These are phyloP conservation scores for Calephelis nemesis DNA, from an alignment of 1,140 invertebrate species.

Conservation along the genomic window DNA sequence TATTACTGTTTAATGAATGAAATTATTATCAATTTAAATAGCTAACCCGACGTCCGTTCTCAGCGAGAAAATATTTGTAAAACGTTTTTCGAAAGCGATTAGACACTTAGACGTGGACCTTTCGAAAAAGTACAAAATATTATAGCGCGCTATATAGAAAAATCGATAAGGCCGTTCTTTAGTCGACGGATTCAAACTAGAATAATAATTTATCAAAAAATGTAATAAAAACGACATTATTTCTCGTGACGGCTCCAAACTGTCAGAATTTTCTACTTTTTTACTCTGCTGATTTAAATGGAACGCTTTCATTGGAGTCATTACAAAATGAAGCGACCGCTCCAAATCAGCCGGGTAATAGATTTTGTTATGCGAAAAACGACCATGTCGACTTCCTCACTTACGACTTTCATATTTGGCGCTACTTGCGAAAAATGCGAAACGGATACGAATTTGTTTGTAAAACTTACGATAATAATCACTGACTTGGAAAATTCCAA, in stretches of 20 bases:
- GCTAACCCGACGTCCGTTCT: conserved; percentile 66
- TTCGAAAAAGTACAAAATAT: conserved; percentile 72
- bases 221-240: conserved; percentile 79
- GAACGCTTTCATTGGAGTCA: conserved; percentile 16
- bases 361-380: conserved; percentile 41
- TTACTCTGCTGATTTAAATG: conserved; percentile 49
- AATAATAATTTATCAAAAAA: conserved; percentile 79
- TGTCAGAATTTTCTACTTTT: conserved; percentile 75
- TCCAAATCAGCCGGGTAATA: conserved; percentile 54
- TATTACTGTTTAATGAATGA: conserved; percentile 73
- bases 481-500: conserved; percentile 73
- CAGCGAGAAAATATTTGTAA: conserved; percentile 66
- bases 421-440: conserved; percentile 70
- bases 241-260: conserved; percentile 70
- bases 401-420: conserved; percentile 73
- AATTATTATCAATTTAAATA: conserved; percentile 75
- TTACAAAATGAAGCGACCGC: conserved; percentile 19
- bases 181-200: conserved; percentile 64
- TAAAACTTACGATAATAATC: conserved; percentile 70
- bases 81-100: conserved; percentile 75
- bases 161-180: conserved; percentile 70
- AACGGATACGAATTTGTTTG: conserved; percentile 71
- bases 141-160: conserved; percentile 70
- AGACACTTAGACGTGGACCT: conserved; percentile 60
- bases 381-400: conserved; percentile 54